Evolutionary conservation across 2,888 invertebrate genomes (phyloP), one percentile per base, ranked within the genome.

Genomic region (Myopa testacea): DNA sequence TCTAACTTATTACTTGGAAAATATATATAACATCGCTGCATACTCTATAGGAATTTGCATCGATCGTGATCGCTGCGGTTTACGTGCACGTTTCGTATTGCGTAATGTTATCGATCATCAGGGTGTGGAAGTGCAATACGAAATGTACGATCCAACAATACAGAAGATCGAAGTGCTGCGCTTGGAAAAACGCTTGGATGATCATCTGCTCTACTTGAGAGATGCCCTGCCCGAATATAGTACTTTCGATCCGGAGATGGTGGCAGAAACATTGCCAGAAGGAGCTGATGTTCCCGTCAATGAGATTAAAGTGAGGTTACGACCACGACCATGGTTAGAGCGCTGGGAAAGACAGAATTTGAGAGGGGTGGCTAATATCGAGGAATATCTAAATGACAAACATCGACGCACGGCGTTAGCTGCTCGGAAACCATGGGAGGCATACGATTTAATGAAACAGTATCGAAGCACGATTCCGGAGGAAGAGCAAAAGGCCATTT

Each of bases 91-190:
- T 76, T 98, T 99, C 86, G 94, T 94, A 34, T 90, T 99, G 26
- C 92, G 99, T 84, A 99, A 99, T 91, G 93, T 97, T 55, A 92
- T 99, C 68, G 98, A 99, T 87, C 93, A 95, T 85, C 95, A 97
- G 88, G 96, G 94, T 71, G 87, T 93, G 67, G 94, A 94, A 89
- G 91, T 89, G 0, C 82, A 83, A 37, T 89, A 88, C 68, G 94
- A 98, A 79, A 90, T 99, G 86, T 99, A 99, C 86, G 98, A 97
- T 89, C 99, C 99, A 16, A 93, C 95, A 0, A 92, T 99, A 80
- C 94, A 94, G 83, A 94, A 93, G 86, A 94, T 99, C 55, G 96
- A 98, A 90, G 96, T 98, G 3, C 89, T 99, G 16, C 93, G 94
- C 55, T 91, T 99, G 55, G 99, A 99, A 88, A 98, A 96, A 87